Conservation (phyloP, 2,888 invertebrate genomes). For the Cartodere bifasciata region DNA sequence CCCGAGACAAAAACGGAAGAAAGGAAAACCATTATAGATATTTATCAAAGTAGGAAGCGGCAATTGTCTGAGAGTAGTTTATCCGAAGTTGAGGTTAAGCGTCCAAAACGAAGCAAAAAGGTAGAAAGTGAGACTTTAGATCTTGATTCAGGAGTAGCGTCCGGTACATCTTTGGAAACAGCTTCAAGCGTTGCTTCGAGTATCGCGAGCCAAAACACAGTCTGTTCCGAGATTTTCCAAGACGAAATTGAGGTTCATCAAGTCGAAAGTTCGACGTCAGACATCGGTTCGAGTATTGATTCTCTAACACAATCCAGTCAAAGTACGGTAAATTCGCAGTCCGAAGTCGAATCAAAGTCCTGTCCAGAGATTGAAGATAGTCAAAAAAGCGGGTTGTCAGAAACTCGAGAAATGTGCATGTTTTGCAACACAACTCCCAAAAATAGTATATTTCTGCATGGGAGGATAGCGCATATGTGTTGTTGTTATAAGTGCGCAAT, state of each 20-base stretch:
- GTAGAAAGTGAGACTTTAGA: too few species aligned
- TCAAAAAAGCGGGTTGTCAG: constrained; percentile 14
- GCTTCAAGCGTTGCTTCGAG: constrained; percentile 4
- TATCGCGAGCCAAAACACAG: too few species aligned
- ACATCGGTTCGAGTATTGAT: too few species aligned
- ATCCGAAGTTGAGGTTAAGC: constrained; percentile 19
- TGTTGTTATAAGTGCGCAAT: constrained; percentile 60
- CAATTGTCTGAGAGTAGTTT: constrained; percentile 25
- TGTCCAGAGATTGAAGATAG: too few species aligned
- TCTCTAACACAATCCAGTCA: too few species aligned
- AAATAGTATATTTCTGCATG: constrained; percentile 56
- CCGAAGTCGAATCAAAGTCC: too few species aligned
- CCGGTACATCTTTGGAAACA: too few species aligned
- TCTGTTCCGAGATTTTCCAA: too few species aligned
- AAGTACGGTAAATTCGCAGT: too few species aligned
- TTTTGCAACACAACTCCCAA: constrained; percentile 49
- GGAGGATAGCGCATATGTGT: constrained; percentile 51
- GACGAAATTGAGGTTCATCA: too few species aligned
- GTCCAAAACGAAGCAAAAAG: constrained; percentile 8
- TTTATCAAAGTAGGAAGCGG: constrained; percentile 17
- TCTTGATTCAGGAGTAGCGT: too few species aligned
- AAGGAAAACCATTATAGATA: constrained; percentile 4
- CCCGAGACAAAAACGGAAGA: constrained; percentile 16
- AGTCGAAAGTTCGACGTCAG: too few species aligned
- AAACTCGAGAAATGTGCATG: constrained; percentile 41